A percentile compares a stretch with the other conserved stretches of the same genome.
These are phyloP conservation scores for Eueremaeus valkanovi DNA, from an alignment of 2,888 invertebrate species.

Conservation along the genomic window DNA sequence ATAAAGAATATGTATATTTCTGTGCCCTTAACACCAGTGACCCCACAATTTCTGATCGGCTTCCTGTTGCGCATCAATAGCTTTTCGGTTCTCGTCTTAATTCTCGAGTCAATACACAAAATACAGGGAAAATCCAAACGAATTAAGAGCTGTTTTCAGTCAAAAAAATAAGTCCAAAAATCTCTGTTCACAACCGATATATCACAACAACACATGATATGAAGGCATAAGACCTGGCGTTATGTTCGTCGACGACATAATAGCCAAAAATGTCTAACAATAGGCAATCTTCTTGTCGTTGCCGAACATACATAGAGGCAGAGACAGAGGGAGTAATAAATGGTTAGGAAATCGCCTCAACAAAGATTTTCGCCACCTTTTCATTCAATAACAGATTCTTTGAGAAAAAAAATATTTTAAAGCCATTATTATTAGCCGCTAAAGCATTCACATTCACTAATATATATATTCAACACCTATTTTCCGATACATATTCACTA, in stretches of 20 bases:
- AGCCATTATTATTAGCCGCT: slow-evolving; percentile 18
- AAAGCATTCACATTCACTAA: background rate
- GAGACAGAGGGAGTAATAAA: background rate
- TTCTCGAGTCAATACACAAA: background rate
- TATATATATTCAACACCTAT: slow-evolving; percentile 9
- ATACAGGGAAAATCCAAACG: background rate
- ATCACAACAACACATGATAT: background rate
- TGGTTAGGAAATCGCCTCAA: background rate
- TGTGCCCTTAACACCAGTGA: too few relatives aligned
- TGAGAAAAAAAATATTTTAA: background rate
- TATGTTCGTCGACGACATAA: too few relatives aligned
- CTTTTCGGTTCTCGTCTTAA: background rate
- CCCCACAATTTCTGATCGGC: background rate
- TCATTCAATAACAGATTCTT: background rate
- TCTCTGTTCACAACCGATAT: background rate
- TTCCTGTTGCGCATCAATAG: slow-evolving; percentile 17
- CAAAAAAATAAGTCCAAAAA: background rate
- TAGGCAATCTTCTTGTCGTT: background rate
- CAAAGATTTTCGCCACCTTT: slow-evolving; percentile 15
- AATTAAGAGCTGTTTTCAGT: background rate
- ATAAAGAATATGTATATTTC: too few relatives aligned
- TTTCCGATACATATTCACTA: too few relatives aligned
- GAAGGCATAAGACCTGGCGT: background rate
- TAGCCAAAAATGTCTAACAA: background rate
- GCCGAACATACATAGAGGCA: background rate